Evolutionary conservation across 1,140 invertebrate genomes (phyloP), one percentile per base, ranked within the genome.

Genomic region (Acyrthosiphon pisum): DNA sequence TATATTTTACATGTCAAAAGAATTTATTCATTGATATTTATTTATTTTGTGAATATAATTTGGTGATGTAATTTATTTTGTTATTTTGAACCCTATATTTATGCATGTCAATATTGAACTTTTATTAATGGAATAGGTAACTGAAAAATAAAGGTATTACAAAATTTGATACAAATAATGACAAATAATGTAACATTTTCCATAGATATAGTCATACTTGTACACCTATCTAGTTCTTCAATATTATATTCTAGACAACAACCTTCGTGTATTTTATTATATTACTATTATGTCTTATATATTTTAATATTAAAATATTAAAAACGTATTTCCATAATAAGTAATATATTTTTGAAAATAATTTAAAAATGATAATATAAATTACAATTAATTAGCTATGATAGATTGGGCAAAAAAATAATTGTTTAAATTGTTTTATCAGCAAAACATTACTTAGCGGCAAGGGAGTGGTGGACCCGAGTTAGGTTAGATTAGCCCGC

Each of bases 1-100:
- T 41, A 44, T 30, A 86, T 46, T 86, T 86, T 86, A 41, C 84
- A 46, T 46, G 41, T 86, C 84, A 86, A 86, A 86, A 30, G 41
- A 86, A 83, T 83, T 35, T 83, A 81, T 86, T 86, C 4, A 46
- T 86, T 86, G 60, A 68, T 68, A 18, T n/a, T n/a, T n/a, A 20
- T 76, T n/a, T n/a, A 76, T 68, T 68, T 68, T 68, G 6, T 76
- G 60, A n/a, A 84, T 41, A 84, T 84, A 41, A 84, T 84, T 41
- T 41, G 9, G 37, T 26, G 4, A 0, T 41, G 37, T 41, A 41
- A 84, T 26, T 84, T 84, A 68, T 68, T 68, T 14, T n/a, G n/a
- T 18, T n/a, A 4, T 14, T 68, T 68, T 68, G 30, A n/a, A n/a
- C 60, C 11, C 23, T 26, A 1, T 68, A 3, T n/a, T 68, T n/a